phyloP scores from a whole-genome alignment of 2,888 invertebrate genomes.

The Caenorhabditis sinica region DNA sequence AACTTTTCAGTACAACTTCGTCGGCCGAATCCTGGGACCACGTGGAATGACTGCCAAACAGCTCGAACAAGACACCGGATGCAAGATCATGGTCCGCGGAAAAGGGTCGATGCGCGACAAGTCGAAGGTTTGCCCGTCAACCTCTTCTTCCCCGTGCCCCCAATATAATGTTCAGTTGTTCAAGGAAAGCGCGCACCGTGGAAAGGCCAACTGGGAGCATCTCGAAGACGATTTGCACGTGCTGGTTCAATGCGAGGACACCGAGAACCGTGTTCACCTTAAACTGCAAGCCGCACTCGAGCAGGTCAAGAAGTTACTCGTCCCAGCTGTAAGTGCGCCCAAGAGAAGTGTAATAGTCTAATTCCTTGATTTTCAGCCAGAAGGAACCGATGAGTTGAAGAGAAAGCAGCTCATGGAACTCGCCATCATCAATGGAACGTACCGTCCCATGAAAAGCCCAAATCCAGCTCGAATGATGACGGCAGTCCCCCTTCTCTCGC shows the following conservation, averaged over 20 bases:
- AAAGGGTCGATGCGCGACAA: slow-evolving; percentile 86
- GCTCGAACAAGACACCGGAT: slow-evolving; percentile 99
- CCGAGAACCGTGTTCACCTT: slow-evolving; percentile 95
- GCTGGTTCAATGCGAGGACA: slow-evolving; percentile 92
- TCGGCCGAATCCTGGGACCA: slow-evolving; percentile 98
- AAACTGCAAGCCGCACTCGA: slow-evolving; percentile 97
- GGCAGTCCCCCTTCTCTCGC: slow-evolving; percentile 67
- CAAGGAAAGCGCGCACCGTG: slow-evolving; percentile 98
- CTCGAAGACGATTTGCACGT: slow-evolving; percentile 98
- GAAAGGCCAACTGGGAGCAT: slow-evolving; percentile 99
- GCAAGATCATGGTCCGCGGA: slow-evolving; percentile 99
- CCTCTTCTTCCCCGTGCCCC: background rate
- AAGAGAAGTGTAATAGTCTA: background rate
- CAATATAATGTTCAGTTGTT: slow-evolving; percentile 55
- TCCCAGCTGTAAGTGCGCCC: slow-evolving; percentile 89
- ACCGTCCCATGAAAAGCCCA: slow-evolving; percentile 86
- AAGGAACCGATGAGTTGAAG: slow-evolving; percentile 99
- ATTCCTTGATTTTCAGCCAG: slow-evolving; percentile 88
- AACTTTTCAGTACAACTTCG: slow-evolving; percentile 96
- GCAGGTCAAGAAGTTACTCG: slow-evolving; percentile 97
- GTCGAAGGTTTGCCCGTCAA: slow-evolving; percentile 58
- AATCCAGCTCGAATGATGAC: slow-evolving; percentile 66
- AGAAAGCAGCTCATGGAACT: slow-evolving; percentile 99
- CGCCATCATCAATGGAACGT: slow-evolving; percentile 99
- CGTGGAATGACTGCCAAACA: slow-evolving; percentile 99